phyloP scores from a whole-genome alignment of 1,140 invertebrate genomes.

The Bombus turneri region DNA sequence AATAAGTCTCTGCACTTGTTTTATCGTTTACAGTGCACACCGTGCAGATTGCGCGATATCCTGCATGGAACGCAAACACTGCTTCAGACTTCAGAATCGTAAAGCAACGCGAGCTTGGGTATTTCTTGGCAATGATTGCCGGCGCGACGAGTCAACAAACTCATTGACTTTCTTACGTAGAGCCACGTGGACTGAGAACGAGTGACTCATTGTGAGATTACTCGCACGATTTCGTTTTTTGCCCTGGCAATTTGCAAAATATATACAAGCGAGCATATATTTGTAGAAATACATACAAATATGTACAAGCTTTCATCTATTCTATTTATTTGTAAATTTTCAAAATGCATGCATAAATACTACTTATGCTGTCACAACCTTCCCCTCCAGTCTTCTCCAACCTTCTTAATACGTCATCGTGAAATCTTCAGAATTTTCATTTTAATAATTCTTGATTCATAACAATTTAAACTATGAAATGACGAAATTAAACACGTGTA shows the following conservation, averaged over 20 bases:
- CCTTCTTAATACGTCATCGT: no score
- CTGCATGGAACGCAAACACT: conserved; percentile 11
- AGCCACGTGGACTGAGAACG: conserved; percentile 40
- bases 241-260: conserved; percentile 10
- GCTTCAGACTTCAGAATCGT: conserved; percentile 39
- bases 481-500: no score
- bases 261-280: not conserved
- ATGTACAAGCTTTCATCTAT: no score
- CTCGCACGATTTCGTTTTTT: conserved; percentile 25
- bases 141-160: conserved; percentile 65
- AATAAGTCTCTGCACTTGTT: not conserved
- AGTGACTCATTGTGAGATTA: conserved; percentile 63
- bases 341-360: no score
- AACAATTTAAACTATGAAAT: no score
- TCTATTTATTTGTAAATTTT: no score
- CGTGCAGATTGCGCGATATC: conserved; percentile 26
- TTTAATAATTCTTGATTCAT: no score
- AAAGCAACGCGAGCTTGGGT: conserved; percentile 25
- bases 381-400: no score
- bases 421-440: no score
- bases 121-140: conserved; percentile 58
- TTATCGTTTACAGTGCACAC: not conserved
- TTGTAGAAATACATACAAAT: no score
- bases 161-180: conserved; percentile 62
- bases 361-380: no score